phyloP scores from a whole-genome alignment of 2,113 vertebrate genomes.

The Psittacara wagleri region DNA sequence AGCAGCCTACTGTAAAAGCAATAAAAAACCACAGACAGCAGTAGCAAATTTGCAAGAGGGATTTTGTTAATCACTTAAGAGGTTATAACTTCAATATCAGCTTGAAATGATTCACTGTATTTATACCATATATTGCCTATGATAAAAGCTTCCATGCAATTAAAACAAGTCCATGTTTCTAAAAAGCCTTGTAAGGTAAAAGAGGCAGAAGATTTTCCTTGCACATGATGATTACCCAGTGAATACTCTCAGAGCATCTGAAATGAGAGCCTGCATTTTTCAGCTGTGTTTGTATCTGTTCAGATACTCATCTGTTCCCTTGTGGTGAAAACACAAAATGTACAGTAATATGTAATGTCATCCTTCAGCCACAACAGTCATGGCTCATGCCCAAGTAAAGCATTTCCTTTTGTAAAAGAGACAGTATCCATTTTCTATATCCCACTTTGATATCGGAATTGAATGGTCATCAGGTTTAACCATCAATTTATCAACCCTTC shows the following conservation, averaged over 20 bases:
- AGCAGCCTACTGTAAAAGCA: neutral
- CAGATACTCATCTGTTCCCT: constrained; percentile 48
- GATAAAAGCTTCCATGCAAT: neutral
- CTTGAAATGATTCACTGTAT: neutral
- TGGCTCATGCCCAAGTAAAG: constrained; percentile 25
- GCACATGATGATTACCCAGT: neutral
- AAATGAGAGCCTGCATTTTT: constrained; percentile 20
- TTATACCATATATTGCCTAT: neutral
- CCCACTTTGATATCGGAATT: neutral
- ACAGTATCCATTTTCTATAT: neutral
- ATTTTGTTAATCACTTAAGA: neutral
- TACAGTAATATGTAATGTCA: constrained; percentile 40
- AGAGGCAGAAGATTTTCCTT: neutral
- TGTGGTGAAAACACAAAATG: constrained; percentile 59
- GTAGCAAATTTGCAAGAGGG: neutral
- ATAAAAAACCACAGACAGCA: neutral
- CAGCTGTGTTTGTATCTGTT: constrained; percentile 42
- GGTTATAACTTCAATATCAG: neutral
- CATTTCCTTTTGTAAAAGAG: neutral
- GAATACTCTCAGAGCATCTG: neutral
- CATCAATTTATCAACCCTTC: neutral
- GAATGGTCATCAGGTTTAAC: constrained; percentile 3
- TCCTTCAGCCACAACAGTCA: constrained; percentile 37
- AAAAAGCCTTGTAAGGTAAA: constrained; percentile 17
- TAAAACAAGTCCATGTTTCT: neutral